Base-by-base conservation (phyloP, 2,888 invertebrate genomes). In the Perithous albicinctus region DNA sequence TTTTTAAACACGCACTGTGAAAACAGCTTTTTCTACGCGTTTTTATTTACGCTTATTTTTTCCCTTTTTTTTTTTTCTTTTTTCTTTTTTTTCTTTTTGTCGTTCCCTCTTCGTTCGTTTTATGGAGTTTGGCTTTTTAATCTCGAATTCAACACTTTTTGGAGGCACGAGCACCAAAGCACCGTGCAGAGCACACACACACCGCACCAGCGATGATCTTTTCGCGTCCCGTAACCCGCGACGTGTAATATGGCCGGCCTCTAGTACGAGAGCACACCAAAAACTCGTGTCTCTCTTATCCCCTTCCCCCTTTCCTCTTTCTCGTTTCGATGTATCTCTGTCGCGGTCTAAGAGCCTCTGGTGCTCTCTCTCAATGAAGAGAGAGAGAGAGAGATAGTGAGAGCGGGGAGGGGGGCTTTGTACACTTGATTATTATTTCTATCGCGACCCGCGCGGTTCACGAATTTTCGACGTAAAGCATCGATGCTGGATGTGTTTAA, bases 171-270 rank as follows among this genome's bases (percentile, higher is more conserved):
- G 63, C 63, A 63, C 38, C 63, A 38, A 38, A 46, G 82, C 84
- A 82, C 84, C 78, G 67, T 80, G 73, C 43, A n/a, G n/a, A n/a
- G n/a, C n/a, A n/a, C n/a, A n/a, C 83, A 78, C 80, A 51, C 83
- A 75, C 69, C 72, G 56, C 72, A 29, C 69, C 56, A 56, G 69
- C 69, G 69, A 70, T 56, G 56, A 59, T 72, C 79, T 77, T 80
- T 59, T 76, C 78, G 78, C 69, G 73, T 72, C 78, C 64, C 84
- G 81, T 72, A 82, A 59, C 82, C 78, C 85, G 85, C 82, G 83
- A 82, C 81, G 78, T 84, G 86, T 87, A 89, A 87, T 88, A 89
- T 88, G 89, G 88, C 88, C 88, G 88, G 88, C 86, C 85, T 83
- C 80, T 70, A n/a, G 77, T 84, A 81, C 86, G 82, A 81, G 75